Evolutionary conservation across 2,797 vertebrate species (phyloP).

Genomic region (Onychomys torridus): DNA sequence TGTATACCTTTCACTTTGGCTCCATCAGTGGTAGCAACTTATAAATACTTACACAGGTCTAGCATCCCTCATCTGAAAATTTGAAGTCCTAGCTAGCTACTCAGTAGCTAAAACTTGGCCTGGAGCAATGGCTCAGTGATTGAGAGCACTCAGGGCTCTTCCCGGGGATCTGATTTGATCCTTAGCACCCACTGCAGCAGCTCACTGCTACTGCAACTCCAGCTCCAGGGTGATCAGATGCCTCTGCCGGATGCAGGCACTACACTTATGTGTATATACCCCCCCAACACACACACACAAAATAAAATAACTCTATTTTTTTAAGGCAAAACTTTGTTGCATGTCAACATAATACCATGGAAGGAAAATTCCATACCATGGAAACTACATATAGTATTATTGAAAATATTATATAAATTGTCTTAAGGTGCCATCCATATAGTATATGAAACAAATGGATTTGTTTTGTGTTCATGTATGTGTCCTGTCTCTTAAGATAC

Average conservation of each 20-base stretch:
- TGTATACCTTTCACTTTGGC: rapidly evolving
- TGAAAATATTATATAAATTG: not conserved
- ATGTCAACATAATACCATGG: not conserved
- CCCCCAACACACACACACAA: not conserved
- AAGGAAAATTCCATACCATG: not conserved
- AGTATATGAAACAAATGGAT: not conserved
- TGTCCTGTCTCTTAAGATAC: not conserved
- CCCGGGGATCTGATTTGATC: not conserved
- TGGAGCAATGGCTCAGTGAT: not conserved
- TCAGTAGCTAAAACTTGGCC: not conserved
- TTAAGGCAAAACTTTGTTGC: not conserved
- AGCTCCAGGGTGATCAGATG: no score
- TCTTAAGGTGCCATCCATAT: no score
- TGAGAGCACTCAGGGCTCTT: not conserved
- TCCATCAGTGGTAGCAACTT: rapidly evolving
- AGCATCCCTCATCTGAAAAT: not conserved
- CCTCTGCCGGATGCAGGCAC: not conserved
- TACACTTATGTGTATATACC: not conserved
- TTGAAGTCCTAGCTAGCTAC: not conserved
- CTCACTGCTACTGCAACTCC: not conserved
- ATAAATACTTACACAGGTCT: not conserved
- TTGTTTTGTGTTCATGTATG: not conserved
- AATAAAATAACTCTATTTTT: not conserved
- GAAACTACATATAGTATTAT: not conserved
- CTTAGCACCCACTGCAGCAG: not conserved